Conservation (phyloP, 2,797 vertebrate genomes). For the Sitta carolinensis region DNA sequence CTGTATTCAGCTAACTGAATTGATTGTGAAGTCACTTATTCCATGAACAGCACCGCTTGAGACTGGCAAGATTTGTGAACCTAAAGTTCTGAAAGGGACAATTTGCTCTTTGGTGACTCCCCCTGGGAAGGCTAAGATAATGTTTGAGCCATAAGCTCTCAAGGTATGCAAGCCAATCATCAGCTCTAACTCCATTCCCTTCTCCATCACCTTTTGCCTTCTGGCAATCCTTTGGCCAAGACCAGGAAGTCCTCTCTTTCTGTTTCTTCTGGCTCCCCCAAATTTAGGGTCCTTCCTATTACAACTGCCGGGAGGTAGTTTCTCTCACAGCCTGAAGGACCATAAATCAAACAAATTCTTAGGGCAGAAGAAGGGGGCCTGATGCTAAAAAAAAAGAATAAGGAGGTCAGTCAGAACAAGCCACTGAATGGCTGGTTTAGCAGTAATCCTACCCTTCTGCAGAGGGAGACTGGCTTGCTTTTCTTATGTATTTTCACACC, state of each 20-base stretch:
- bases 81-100: neutral
- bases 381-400: neutral
- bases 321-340: neutral
- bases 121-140: neutral
- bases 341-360: neutral
- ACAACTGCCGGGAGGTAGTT: neutral
- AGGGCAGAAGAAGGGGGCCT: neutral
- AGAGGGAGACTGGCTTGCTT: neutral
- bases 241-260: neutral
- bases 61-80: neutral
- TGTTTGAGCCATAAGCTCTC: neutral
- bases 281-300: neutral
- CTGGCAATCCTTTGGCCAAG: neutral
- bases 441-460: neutral
- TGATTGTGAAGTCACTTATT: neutral
- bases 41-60: neutral
- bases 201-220: neutral
- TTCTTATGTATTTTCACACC: neutral
- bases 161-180: neutral
- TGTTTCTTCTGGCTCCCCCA: neutral
- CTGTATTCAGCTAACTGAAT: neutral
- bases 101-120: neutral
- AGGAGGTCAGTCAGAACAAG: neutral
- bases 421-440: neutral
- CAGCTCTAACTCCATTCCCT: neutral